phyloP scores from a whole-genome alignment of 2,113 vertebrate genomes.

The Sinocyclocheilus maitianheensis region DNA sequence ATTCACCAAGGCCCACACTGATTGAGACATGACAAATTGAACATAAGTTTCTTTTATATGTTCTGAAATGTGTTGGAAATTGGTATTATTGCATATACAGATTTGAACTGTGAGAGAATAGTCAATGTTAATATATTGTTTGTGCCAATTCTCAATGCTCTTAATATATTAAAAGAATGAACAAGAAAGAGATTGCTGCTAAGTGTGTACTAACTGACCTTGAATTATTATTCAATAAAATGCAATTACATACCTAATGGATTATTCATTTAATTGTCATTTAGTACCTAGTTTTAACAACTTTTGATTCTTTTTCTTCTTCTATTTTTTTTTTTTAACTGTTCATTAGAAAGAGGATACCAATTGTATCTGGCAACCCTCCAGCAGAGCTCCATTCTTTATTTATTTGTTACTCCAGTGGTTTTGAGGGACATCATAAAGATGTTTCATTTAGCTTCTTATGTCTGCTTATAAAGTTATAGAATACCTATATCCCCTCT shows the following conservation, averaged over 20 bases:
- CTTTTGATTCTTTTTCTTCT: no score
- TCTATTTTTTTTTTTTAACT: not conserved
- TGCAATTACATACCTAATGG: slow-evolving; percentile 19
- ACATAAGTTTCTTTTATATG: slow-evolving; percentile 37
- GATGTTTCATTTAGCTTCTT: not conserved
- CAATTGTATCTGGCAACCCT: not conserved
- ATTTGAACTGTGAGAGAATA: slow-evolving; percentile 51
- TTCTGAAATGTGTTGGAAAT: slow-evolving; percentile 58
- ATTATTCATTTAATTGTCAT: no score
- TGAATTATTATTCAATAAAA: slow-evolving; percentile 72
- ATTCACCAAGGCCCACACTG: not conserved
- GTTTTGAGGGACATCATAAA: not conserved
- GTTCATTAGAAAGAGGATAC: not conserved
- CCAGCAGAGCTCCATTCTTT: not conserved
- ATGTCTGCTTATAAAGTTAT: not conserved
- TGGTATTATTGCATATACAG: slow-evolving; percentile 60
- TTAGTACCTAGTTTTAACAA: not conserved
- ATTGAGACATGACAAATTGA: slow-evolving; percentile 17
- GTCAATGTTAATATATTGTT: slow-evolving; percentile 67
- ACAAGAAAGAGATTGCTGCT: slow-evolving; percentile 55
- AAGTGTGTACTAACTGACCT: slow-evolving; percentile 52
- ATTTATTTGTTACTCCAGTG: not conserved
- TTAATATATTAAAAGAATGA: slow-evolving; percentile 55
- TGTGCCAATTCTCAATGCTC: slow-evolving; percentile 70
- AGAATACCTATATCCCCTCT: not conserved